phyloP scores from a whole-genome alignment of 2,113 vertebrate genomes.

The Pomatorhinus ruficollis region DNA sequence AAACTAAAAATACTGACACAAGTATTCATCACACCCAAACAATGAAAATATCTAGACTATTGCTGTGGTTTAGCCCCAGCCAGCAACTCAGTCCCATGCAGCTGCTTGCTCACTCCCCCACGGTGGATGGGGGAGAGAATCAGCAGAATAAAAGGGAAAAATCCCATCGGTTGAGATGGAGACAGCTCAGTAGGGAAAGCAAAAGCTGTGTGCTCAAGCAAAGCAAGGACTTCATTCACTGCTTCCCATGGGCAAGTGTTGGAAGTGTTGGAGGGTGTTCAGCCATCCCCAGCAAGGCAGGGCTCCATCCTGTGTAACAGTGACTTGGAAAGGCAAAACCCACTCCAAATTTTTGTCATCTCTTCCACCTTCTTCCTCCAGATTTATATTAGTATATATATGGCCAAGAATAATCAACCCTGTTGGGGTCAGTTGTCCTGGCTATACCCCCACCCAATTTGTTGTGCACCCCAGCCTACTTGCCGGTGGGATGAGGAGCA shows the following conservation, averaged over 20 bases:
- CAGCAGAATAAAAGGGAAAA: not conserved
- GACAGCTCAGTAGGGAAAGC: not conserved
- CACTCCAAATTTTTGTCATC: not conserved
- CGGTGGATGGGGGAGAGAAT: not conserved
- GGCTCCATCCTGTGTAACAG: not conserved
- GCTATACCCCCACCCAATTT: not conserved
- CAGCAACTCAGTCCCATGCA: not conserved
- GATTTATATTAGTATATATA: not conserved
- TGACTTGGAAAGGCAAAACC: not conserved
- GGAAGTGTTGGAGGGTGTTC: not conserved
- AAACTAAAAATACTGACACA: not conserved
- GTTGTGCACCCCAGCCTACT: not conserved
- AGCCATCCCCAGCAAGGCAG: not conserved
- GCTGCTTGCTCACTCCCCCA: not conserved
- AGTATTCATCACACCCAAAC: not conserved
- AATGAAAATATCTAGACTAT: not conserved
- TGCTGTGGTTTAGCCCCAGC: not conserved
- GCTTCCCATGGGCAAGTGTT: not conserved
- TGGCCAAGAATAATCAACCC: not conserved
- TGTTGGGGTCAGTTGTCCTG: not conserved
- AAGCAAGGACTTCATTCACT: not conserved
- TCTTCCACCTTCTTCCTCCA: not conserved
- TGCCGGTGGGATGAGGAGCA: not conserved
- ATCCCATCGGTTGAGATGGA: not conserved
- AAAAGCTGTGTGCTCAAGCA: not conserved